Evolutionary conservation across 1,140 invertebrate genomes (phyloP).

Genomic region (Dendroctonus ponderosae): DNA sequence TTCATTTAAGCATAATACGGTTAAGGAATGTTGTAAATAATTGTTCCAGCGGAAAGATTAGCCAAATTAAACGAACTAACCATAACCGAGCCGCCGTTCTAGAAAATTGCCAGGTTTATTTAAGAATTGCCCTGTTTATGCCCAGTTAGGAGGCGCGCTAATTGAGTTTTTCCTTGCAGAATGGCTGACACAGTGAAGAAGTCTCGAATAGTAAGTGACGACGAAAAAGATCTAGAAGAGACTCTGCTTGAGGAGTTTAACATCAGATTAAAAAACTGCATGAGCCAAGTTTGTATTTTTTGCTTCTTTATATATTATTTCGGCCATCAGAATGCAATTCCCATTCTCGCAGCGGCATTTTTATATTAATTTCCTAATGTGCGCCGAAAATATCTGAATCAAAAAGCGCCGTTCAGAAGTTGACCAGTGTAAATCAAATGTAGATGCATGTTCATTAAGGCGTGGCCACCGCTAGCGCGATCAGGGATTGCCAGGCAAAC

Average conservation of each 20-base stretch:
- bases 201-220: constrained; percentile 52
- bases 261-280: constrained; percentile 50
- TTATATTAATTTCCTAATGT: too few species aligned
- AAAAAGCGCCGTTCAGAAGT: too few species aligned
- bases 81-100: too few species aligned
- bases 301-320: constrained; percentile 31
- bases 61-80: too few species aligned
- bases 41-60: too few species aligned
- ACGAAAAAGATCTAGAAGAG: constrained; percentile 47
- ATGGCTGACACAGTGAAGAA: constrained; percentile 52
- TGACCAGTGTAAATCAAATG: too few species aligned
- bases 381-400: too few species aligned
- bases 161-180: constrained; percentile 38
- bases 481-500: too few species aligned
- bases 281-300: constrained; percentile 50
- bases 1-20: constrained; percentile 2
- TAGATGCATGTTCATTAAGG: too few species aligned
- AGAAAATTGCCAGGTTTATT: too few species aligned
- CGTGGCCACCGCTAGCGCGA: too few species aligned
- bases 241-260: constrained; percentile 51
- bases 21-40: too few species aligned
- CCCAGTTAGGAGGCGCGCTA: background rate
- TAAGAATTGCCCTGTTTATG: background rate
- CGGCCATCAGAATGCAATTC: background rate
- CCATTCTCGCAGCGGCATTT: background rate